Evolutionary conservation across 2,888 invertebrate genomes (phyloP).

Genomic region (Drosophila anomalata): DNA sequence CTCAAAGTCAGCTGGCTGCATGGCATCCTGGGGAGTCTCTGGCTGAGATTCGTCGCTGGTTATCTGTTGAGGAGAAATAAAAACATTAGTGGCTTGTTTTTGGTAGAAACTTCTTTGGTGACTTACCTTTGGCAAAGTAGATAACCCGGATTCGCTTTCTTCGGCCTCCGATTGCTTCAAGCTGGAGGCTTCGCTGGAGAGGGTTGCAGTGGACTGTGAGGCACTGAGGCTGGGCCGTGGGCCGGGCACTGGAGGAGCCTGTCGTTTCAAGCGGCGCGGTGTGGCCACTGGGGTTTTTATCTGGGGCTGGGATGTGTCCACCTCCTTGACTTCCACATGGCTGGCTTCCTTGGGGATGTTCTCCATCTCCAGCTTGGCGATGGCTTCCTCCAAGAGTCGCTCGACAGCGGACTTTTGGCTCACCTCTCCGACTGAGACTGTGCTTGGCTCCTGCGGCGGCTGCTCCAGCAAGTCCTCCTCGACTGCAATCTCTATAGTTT

Average conservation of each 20-base stretch:
- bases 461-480: conserved; percentile 28
- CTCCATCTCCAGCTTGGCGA: conserved; percentile 71
- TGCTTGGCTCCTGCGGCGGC: conserved; percentile 28
- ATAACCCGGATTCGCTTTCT: conserved; percentile 77
- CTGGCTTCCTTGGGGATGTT: conserved; percentile 43
- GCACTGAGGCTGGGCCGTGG: conserved; percentile 59
- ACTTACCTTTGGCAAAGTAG: conserved; percentile 76
- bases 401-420: conserved; percentile 67
- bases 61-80: conserved; percentile 43
- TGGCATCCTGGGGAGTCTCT: conserved; percentile 44
- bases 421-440: conserved; percentile 42
- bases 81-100: neutral
- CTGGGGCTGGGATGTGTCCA: conserved; percentile 20
- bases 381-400: conserved; percentile 71
- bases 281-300: conserved; percentile 30
- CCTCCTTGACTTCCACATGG: conserved; percentile 51
- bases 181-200: conserved; percentile 59
- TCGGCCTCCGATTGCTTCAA: conserved; percentile 72
- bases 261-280: conserved; percentile 52
- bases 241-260: conserved; percentile 61
- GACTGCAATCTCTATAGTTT: conserved; percentile 62
- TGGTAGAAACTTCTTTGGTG: neutral
- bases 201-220: conserved; percentile 31
- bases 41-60: conserved; percentile 77
- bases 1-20: conserved; percentile 54